Evolutionary conservation across 1,140 invertebrate genomes (phyloP).

Genomic region (Palaemon carinicauda): DNA sequence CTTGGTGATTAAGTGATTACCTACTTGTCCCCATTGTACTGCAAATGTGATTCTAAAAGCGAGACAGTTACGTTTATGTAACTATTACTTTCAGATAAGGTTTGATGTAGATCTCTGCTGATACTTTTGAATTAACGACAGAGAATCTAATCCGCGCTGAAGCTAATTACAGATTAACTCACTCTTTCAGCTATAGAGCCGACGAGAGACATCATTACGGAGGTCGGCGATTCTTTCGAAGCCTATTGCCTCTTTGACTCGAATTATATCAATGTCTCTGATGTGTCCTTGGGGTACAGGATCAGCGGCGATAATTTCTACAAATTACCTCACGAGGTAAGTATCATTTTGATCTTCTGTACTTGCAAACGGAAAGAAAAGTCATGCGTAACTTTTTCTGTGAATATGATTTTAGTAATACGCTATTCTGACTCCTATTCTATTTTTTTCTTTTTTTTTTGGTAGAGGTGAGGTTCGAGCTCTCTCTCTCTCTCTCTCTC

Average conservation of each 20-base stretch:
- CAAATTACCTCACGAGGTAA: conserved; percentile 12
- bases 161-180: neutral
- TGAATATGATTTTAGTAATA: neutral
- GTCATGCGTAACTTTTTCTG: neutral
- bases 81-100: no score
- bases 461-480: no score
- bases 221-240: conserved; percentile 28
- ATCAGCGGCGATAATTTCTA: neutral
- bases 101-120: no score
- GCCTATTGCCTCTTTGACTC: conserved; percentile 34
- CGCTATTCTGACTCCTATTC: no score
- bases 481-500: no score
- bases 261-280: neutral
- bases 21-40: no score
- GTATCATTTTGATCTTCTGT: neutral
- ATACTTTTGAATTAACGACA: no score
- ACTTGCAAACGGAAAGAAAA: neutral
- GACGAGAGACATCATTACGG: neutral
- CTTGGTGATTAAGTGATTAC: no score
- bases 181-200: conserved; percentile 21
- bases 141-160: no score
- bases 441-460: no score
- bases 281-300: neutral
- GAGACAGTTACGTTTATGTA: no score
- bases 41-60: no score